Evolutionary conservation across 2,113 vertebrate genomes (phyloP), one percentile per base, ranked within the genome.

Genomic region (Hemichromis elongatus): DNA sequence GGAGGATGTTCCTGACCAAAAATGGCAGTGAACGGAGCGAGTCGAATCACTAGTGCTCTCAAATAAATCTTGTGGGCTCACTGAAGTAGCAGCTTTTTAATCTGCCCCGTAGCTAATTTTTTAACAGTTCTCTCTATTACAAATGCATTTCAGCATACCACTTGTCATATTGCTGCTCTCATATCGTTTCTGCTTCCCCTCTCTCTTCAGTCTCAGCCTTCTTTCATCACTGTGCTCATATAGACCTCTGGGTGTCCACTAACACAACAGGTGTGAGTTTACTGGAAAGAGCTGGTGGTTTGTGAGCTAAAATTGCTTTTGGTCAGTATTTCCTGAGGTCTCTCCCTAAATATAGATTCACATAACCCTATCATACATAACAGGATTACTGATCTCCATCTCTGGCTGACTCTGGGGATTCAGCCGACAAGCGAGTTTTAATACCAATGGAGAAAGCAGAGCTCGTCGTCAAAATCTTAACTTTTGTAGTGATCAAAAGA

Each of bases 1-100:
- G 86, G 86, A 89, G 30, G 88, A 91, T 86, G 81, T 93, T 92
- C 92, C 92, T 92, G 91, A 92, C 95, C 95, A 95, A 96, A 96
- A 35, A 95, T 95, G 96, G 95, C 89, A 86, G 89, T 78, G 79
- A 14, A 80, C 33, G 21, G 70, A 92, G 87, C 83, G 57, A 14
- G 80, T 70, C 79, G 26, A 59, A 73, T 84, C 84, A 24, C 42
- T 35, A 70, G 75, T 70, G 59, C 55, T 82, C 63, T 83, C 59
- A 45, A 83, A 70, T 45, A 24, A 59, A 83, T 77, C 11, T 57
- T 7, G 37, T 33, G 16, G 6, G 14, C 30, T 79, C 19, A 18
- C 40, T 30, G 73, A 77, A 87, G 68, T 56, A 79, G 56, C 54
- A 57, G 8, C 52, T 57, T 42, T 55, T 83, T 78, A 26, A 81